Evolutionary conservation across 2,797 vertebrate species (phyloP), one percentile per base, ranked within the genome.

Genomic region (Botia almorhae): DNA sequence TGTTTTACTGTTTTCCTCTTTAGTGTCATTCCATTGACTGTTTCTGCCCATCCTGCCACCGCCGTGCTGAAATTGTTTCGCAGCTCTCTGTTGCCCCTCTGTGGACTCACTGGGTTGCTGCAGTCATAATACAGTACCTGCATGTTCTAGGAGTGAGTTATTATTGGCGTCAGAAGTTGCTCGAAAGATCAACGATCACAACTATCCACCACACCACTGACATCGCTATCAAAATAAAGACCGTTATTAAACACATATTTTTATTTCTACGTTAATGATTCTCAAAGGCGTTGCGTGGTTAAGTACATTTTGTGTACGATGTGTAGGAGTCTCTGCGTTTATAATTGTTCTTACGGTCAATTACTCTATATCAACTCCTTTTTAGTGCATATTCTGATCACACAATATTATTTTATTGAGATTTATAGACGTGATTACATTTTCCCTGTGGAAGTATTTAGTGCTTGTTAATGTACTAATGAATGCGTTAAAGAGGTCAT

Each of bases 21-120:
- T 13, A 13, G 13, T 7, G 13, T 7, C 26, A 65, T 53, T 65
- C 48, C 17, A 17, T 12, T 36, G 17, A 65, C 29, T 17, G 48
- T 26, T n/a, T 50, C 12, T 11, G 46, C 39, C 13, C 36, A 58
- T 21, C 68, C 23, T n/a, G n/a, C n/a, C n/a, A n/a, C 12, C 4
- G 16, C 7, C 11, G 8, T 17, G 2, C 56, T 19, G 12, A 48
- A 43, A 39, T 8, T 2, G 17, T 74, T 73, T 55, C 0, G 7
- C 29, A 73, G 79, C 64, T 83, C 51, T 85, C 16, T 85, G 75
- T 33, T 82, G 36, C 78, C 84, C 6, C 80, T 64, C 8, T 50
- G 75, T 77, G 86, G 69, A 46, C 50, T 26, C 51, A 13, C 21
- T 29, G 69, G 0, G 69, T 33, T 51, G 39, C 48, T 74, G 16